These are phyloP conservation scores for Cephus pygmeus DNA, from an alignment of 2,888 invertebrate genomes.

Conservation along the genomic window DNA sequence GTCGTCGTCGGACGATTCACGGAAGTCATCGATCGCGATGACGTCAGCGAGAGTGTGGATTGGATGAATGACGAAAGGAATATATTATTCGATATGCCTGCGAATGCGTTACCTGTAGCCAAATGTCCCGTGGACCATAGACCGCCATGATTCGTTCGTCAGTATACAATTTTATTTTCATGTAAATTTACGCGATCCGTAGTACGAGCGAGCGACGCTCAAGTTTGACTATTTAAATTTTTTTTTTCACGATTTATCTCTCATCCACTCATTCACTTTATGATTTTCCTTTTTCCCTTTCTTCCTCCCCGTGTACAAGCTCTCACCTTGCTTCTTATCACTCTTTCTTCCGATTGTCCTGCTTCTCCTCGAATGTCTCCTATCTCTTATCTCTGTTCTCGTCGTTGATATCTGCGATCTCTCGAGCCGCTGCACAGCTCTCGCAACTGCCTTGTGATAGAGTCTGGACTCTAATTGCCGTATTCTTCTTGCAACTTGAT, in stretches of 20 bases:
- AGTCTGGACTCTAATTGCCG: conserved; percentile 58
- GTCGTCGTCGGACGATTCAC: neutral
- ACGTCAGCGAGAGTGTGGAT: neutral
- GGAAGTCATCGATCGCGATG: neutral
- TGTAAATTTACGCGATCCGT: neutral
- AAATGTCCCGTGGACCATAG: conserved; percentile 61
- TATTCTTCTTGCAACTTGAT: conserved; percentile 22
- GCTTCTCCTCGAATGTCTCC: neutral
- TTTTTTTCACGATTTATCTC: neutral
- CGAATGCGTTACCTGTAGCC: conserved; percentile 50
- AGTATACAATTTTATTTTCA: neutral
- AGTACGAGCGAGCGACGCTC: neutral
- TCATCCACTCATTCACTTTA: neutral
- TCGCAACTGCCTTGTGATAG: conserved; percentile 62
- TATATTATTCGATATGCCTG: conserved; percentile 26
- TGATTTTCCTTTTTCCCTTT: neutral
- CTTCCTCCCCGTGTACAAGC: neutral
- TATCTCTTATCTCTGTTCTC: neutral
- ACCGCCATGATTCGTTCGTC: conserved; percentile 50
- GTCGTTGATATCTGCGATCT: conserved; percentile 20
- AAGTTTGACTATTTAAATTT: neutral
- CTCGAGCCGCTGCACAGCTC: conserved; percentile 58
- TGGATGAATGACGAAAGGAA: neutral
- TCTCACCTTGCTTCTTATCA: neutral
- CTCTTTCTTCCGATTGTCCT: neutral